Percentiles rank a stretch among this genome's conserved stretches.
phyloP scores from a whole-genome alignment of 2,797 vertebrate genomes.

The Oreortyx pictus region DNA sequence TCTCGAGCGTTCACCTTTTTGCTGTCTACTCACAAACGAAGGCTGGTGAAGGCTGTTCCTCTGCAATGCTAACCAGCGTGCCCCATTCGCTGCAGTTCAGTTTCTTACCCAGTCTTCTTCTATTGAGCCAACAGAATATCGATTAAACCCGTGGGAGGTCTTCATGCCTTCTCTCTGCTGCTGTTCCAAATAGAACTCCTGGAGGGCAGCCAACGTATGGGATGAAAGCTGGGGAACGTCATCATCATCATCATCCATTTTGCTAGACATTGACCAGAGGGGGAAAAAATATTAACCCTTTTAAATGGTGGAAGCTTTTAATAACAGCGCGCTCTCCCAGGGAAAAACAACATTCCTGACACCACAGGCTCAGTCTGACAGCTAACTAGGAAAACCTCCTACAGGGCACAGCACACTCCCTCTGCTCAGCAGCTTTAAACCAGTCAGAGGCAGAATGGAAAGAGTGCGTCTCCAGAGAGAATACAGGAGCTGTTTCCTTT shows the following conservation, averaged over 20 bases:
- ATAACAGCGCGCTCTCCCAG: neutral
- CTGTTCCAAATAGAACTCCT: slow-evolving; percentile 90
- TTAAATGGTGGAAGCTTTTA: neutral
- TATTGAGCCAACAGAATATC: slow-evolving; percentile 84
- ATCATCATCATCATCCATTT: slow-evolving; percentile 88
- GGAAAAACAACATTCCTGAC: neutral
- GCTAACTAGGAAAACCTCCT: neutral
- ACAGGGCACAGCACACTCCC: neutral
- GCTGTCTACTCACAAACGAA: neutral
- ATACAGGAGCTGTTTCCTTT: neutral
- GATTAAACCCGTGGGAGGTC: slow-evolving; percentile 53
- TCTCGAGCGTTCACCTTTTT: neutral
- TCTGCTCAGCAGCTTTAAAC: neutral
- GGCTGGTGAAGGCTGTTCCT: neutral
- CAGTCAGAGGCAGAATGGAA: neutral
- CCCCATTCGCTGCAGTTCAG: neutral
- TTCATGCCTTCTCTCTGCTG: slow-evolving; percentile 62
- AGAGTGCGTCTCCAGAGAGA: neutral
- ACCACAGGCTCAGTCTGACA: neutral
- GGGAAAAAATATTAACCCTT: neutral
- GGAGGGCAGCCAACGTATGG: slow-evolving; percentile 88
- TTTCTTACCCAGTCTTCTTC: slow-evolving; percentile 93
- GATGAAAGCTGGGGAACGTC: slow-evolving; percentile 87
- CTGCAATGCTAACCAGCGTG: neutral
- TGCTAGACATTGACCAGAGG: neutral